Conservation (phyloP, 2,888 invertebrate species). For the Cephonodes hylas region DNA sequence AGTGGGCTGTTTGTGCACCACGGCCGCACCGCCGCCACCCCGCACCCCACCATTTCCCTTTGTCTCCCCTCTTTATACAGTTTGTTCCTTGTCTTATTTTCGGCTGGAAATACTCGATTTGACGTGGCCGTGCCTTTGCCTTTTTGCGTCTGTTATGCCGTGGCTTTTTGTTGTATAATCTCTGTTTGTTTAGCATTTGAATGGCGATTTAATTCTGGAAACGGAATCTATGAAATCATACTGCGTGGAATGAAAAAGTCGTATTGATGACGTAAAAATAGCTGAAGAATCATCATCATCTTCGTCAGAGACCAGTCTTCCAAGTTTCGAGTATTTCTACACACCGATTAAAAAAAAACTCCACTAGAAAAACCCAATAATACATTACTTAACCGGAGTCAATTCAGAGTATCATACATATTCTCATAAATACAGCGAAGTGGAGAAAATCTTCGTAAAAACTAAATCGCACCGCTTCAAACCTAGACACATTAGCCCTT, state of each 20-base stretch:
- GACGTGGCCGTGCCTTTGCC: slow-evolving; percentile 4
- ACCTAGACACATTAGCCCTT: too few relatives aligned
- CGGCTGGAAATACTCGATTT: slow-evolving; percentile 31
- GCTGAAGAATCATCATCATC: too few relatives aligned
- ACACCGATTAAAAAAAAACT: neutral
- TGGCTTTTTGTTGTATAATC: neutral
- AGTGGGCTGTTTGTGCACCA: slow-evolving; percentile 55
- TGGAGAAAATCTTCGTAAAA: neutral
- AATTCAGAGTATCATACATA: too few relatives aligned
- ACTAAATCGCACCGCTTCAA: too few relatives aligned
- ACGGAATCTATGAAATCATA: neutral
- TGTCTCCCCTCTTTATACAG: slow-evolving; percentile 73
- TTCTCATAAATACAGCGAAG: too few relatives aligned
- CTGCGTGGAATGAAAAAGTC: too few relatives aligned
- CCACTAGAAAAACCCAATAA: neutral
- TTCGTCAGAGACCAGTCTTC: too few relatives aligned
- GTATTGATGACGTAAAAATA: too few relatives aligned
- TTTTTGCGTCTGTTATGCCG: neutral
- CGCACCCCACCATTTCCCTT: slow-evolving; percentile 55
- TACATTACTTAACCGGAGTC: neutral
- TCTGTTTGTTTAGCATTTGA: neutral
- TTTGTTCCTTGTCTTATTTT: slow-evolving; percentile 70
- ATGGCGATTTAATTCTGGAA: neutral
- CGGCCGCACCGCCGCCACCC: slow-evolving; percentile 34
- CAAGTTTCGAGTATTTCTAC: neutral